A percentile compares a stretch with the other conserved stretches of the same genome.
Evolutionary conservation across 2,888 invertebrate genomes (phyloP).

Genomic region (Meandrusa payeni): DNA sequence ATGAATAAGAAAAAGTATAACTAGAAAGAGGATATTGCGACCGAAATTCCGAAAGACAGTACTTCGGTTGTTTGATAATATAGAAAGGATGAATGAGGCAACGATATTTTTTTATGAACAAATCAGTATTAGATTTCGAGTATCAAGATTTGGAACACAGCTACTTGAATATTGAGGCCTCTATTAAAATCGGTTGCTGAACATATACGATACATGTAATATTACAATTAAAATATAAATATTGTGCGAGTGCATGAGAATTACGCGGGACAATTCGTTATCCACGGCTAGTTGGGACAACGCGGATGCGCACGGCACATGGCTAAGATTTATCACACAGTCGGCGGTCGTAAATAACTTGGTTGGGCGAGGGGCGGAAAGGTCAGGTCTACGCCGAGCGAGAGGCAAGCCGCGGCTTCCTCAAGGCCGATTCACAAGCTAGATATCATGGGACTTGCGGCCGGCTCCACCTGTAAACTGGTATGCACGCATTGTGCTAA

Average conservation of each 20-base stretch:
- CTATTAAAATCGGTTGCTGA: too few relatives aligned
- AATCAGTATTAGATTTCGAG: too few relatives aligned
- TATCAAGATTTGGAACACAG: too few relatives aligned
- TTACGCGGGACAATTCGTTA: conserved; percentile 25
- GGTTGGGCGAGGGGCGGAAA: conserved; percentile 55
- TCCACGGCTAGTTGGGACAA: conserved; percentile 46
- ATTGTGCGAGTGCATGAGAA: background rate
- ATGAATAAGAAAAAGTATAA: too few relatives aligned
- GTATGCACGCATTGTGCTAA: conserved; percentile 12
- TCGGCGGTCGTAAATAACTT: conserved; percentile 61
- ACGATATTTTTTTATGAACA: too few relatives aligned
- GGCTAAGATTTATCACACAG: conserved; percentile 60
- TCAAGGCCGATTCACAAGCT: conserved; percentile 67
- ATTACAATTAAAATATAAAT: conserved; percentile 5
- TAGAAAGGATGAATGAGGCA: too few relatives aligned
- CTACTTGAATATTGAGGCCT: too few relatives aligned
- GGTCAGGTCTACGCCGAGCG: conserved; percentile 35
- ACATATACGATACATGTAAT: too few relatives aligned
- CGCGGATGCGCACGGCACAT: conserved; percentile 60
- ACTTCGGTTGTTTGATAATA: too few relatives aligned
- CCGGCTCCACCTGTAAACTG: conserved; percentile 26
- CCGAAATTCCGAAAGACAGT: too few relatives aligned
- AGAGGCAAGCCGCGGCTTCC: conserved; percentile 51
- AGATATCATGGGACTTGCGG: conserved; percentile 49
- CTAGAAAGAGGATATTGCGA: too few relatives aligned